Conservation (phyloP, 2,113 vertebrate genomes). For the Ceuthmochares aereus region DNA sequence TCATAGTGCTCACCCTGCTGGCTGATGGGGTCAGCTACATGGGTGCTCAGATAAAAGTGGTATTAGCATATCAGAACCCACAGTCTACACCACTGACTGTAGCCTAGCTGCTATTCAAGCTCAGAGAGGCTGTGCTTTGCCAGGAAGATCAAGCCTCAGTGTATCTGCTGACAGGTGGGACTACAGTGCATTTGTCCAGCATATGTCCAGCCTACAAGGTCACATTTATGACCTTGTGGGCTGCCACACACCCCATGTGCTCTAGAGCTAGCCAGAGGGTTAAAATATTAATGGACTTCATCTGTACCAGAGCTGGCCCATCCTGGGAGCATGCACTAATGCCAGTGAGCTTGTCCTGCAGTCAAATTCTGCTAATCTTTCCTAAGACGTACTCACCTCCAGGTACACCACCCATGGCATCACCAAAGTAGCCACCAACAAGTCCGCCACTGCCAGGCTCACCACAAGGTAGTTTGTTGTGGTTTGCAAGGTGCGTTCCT, state of each 20-base stretch:
- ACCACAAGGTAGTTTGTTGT: constrained; percentile 96
- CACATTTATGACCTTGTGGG: not conserved
- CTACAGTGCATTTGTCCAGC: accelerated
- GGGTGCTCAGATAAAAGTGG: not conserved
- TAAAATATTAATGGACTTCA: not conserved
- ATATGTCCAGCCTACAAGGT: accelerated
- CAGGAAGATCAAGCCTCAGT: not conserved
- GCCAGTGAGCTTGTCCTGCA: accelerated
- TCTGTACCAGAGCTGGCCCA: not conserved
- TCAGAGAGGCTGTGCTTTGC: not conserved
- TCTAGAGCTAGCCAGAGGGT: not conserved
- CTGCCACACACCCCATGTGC: not conserved
- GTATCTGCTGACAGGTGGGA: not conserved
- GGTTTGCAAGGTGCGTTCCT: constrained; percentile 88
- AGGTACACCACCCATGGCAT: constrained; percentile 97
- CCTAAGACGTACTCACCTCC: constrained; percentile 83
- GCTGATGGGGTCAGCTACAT: not conserved
- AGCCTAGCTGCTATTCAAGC: not conserved
- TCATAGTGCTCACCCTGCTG: not conserved
- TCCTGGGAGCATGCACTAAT: not conserved
- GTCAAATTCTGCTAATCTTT: not conserved
- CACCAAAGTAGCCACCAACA: constrained; percentile 91
- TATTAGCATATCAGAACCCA: not conserved
- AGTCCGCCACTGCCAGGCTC: constrained; percentile 91
- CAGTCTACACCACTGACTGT: not conserved